Evolutionary conservation across 1,140 invertebrate genomes (phyloP), one percentile per base, ranked within the genome.

Genomic region (Drosophila melanogaster): DNA sequence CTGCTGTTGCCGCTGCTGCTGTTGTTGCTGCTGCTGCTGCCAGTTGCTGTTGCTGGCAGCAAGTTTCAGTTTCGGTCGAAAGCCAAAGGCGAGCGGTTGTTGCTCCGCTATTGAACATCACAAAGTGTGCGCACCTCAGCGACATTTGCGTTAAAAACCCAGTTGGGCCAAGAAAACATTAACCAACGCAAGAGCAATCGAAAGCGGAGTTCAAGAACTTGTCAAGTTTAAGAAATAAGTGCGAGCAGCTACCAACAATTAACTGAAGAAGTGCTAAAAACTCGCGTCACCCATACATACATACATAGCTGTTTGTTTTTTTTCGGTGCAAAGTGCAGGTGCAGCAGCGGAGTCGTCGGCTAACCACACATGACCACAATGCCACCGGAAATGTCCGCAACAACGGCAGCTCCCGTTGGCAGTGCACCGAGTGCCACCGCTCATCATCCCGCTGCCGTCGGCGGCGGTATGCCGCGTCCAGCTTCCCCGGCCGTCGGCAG

Each of bases 381-480:
- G 90, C 90, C 90, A 87, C 90, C 90, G 71, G 90, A 91, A 85
- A 91, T 91, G 90, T 91, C 90, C 70, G 75, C 85, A 70, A 69
- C 85, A 55, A 77, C 79, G 65, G 85, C 74, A 75, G 85, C 83
- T 50, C 67, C 77, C 78, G 85, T 77, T 80, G 85, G 89, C 76
- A 80, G 74, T 81, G 92, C 91, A 83, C 76, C 76, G 26, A 77
- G 74, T 53, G 73, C 70, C 69, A 60, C 53, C 19, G 44, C 30
- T 15, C 78, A 58, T 4, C 49, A 57, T 62, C 62, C 81, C 70
- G 79, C 74, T 46, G 84, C 86, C 77, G 90, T 81, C 87, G 77
- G 90, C 58, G 92, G 56, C 81, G 86, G 91, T 81, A 86, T 90
- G 90, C 92, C 92, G 90, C 90, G 92, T 92, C 92, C 90, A 92